Evolutionary conservation across 2,113 vertebrate species (phyloP).

Genomic region (Engraulis encrasicolus): DNA sequence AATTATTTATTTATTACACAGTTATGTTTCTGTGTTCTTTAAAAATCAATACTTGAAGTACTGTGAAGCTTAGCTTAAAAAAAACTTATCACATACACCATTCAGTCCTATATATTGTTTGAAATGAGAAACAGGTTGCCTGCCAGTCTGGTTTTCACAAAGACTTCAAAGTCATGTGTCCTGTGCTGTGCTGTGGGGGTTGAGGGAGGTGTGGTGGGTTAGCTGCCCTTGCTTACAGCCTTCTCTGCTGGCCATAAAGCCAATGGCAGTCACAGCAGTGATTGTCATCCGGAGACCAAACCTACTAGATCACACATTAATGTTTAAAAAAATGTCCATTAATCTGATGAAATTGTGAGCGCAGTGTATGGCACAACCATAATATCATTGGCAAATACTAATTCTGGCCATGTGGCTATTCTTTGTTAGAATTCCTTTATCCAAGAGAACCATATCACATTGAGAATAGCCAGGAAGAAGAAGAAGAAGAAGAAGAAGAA

Average conservation of each 20-base stretch:
- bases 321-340: no score
- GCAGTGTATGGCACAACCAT: no score
- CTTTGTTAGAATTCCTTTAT: no score
- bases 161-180: constrained; percentile 32
- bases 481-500: no score
- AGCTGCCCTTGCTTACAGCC: background rate
- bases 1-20: background rate
- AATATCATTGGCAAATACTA: no score
- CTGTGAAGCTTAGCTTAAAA: constrained; percentile 27
- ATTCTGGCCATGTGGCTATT: no score
- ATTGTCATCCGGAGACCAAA: background rate
- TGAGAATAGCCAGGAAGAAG: background rate
- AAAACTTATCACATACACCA: background rate
- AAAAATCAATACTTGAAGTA: background rate
- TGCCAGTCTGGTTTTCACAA: background rate
- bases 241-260: background rate
- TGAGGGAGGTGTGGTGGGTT: constrained; percentile 27
- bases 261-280: background rate
- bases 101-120: background rate
- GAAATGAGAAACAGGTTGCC: constrained; percentile 27
- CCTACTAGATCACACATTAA: background rate
- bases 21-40: background rate
- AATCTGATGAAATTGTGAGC: no score
- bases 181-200: no score
- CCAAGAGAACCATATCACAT: no score